Base-by-base conservation (phyloP, 2,888 invertebrate genomes). In the Hermaeophaga mercurialis region DNA sequence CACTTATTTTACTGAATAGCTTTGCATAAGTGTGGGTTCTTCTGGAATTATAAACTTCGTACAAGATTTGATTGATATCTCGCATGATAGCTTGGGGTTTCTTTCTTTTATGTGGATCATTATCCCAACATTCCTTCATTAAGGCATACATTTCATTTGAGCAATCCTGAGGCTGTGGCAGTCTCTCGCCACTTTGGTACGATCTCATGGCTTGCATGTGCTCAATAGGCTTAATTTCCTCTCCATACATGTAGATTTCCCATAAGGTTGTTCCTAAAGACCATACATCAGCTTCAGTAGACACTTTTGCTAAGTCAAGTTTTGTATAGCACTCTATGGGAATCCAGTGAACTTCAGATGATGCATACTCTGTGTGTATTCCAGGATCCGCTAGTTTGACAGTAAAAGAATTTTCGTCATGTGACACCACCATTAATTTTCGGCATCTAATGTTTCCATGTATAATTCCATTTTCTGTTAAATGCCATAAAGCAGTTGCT, bases 191-290 rank as follows among this genome's bases (percentile, higher is more conserved):
- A 71, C 81, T 83, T 62, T 81, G 78, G 75, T 89, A 89, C 64
- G 82, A 84, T 86, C 69, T 67, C 74, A 76, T 76, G 2, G 70
- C 66, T 54, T 74, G 71, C 2, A 68, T 52, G 39, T 74, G 72
- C 59, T 75, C 73, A 7, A 56, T 62, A n/a, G 66, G 57, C 38
- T 66, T 67, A 8, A 74, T 70, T 43, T 64, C 61, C 61, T 74
- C 81, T 1, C 94, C 95, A 66, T 84, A 87, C 0, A 89, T 88
- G 78, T 95, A 96, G 66, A 96, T 89, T 77, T 96, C 92, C 92
- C 94, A 96, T 12, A 95, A 75, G 0, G 94, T 94, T 2, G 95
- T 96, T 0, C 91, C 93, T 72, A 91, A 89, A 3, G 96, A 93
- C 92, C 94, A 96, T 15, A 94, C 86, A 71, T 96, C 96, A 8